These are phyloP conservation scores for Nephrotoma appendiculata DNA, from an alignment of 2,888 invertebrate genomes.

Conservation along the genomic window DNA sequence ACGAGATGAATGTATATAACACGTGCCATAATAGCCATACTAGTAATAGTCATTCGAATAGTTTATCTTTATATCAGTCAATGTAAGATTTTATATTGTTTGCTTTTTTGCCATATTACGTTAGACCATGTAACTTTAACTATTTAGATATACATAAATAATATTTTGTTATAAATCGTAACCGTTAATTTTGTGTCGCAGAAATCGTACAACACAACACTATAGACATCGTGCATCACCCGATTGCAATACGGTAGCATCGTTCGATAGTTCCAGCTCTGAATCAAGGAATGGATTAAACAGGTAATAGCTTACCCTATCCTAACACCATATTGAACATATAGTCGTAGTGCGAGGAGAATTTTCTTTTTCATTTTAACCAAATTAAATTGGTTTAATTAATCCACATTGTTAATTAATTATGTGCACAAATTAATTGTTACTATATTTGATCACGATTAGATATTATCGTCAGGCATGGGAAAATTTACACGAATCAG, in stretches of 20 bases:
- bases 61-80: background rate
- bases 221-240: constrained; percentile 79
- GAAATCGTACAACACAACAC: constrained; percentile 71
- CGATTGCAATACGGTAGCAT: constrained; percentile 82
- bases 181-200: constrained; percentile 22
- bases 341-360: background rate
- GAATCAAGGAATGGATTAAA: constrained; percentile 73
- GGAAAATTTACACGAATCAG: constrained; percentile 80
- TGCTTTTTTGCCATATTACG: background rate
- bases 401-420: background rate
- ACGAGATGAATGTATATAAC: constrained; percentile 13
- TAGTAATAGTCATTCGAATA: background rate
- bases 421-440: constrained; percentile 1
- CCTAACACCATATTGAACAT: background rate
- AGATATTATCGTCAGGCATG: constrained; percentile 79
- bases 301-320: constrained; percentile 30
- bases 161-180: background rate
- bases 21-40: constrained; percentile 19
- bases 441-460: too few species aligned
- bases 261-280: constrained; percentile 75
- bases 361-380: background rate
- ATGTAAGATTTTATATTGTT: background rate
- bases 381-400: background rate
- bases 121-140: background rate
- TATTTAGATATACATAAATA: background rate